Base-by-base conservation (phyloP, 2,888 invertebrate species). In the Diabrotica balteata region DNA sequence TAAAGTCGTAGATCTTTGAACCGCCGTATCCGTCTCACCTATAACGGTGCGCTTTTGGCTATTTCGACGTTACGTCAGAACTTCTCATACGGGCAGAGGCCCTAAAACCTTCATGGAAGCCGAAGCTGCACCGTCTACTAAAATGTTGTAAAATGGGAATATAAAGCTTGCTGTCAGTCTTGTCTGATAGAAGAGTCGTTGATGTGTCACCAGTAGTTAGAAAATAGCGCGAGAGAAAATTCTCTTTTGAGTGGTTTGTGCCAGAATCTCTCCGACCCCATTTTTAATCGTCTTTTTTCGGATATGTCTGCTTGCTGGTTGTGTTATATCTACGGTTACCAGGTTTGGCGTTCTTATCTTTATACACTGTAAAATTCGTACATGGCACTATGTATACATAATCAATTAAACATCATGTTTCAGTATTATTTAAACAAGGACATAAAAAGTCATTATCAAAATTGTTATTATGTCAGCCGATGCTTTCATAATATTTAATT, bases 91-190 rank as follows among this genome's bases (percentile, higher is more conserved):
- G 66, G 70, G 59, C 67, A 61, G 61, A 75, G 81, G 76, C 80
- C 79, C 80, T 81, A 81, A 83, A 77, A 83, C 75, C 80, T 78
- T 77, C 76, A 80, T 75, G 78, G 76, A 73, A 75, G 74, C 75
- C 77, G 72, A 75, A 77, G 45, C 43, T 44, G 55, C 55, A 57
- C 77, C 78, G 77, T 77, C 78, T 75, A 80, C 81, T 82, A 82
- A 83, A 84, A 82, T 84, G 82, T 81, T 84, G 83, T 83, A 83
- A 83, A 84, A 84, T 84, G 83, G 82, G 82, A 83, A 81, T 83
- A 84, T 84, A 84, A 83, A 84, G 79, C 81, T 81, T 81, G 78
- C 81, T 79, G 82, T 80, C 82, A 79, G 80, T 53, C 62, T 79
- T 76, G 80, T 76, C 78, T 80, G 79, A 80, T 81, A 80, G 79